These are phyloP conservation scores for Chinchilla lanigera DNA, from an alignment of 2,113 vertebrate species.

Conservation along the genomic window DNA sequence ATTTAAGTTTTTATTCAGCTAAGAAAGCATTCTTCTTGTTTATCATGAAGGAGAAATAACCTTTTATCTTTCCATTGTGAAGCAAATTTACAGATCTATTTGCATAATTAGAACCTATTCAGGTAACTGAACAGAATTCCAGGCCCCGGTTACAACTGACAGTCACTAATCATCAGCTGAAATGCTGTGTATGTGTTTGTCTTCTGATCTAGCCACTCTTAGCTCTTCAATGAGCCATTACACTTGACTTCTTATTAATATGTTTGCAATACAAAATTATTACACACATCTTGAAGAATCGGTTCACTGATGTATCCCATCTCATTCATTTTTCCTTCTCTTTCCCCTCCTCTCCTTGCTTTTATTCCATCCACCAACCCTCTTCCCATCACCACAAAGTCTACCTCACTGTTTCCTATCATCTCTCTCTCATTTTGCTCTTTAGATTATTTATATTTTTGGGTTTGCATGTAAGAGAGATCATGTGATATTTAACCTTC, in stretches of 20 bases:
- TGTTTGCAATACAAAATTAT: too few species aligned
- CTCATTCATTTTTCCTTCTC: background rate
- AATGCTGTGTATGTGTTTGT: background rate
- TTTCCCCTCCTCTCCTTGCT: background rate
- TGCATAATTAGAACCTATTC: constrained; percentile 28
- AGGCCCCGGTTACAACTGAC: background rate
- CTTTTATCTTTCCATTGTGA: constrained; percentile 84
- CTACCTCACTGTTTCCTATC: background rate
- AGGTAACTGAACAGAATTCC: background rate
- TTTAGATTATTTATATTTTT: background rate
- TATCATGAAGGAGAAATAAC: constrained; percentile 83
- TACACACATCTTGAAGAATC: too few species aligned
- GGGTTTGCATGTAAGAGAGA: background rate
- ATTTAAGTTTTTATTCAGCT: constrained; percentile 81
- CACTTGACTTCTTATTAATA: background rate
- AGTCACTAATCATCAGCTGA: background rate
- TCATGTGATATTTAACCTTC: background rate
- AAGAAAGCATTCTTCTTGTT: constrained; percentile 86
- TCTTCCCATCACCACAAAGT: background rate
- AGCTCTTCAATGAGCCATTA: background rate
- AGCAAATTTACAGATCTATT: constrained; percentile 30
- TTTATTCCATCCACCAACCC: background rate
- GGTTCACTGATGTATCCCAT: background rate
- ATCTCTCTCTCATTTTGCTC: background rate
- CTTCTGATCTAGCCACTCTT: background rate